Conservation (phyloP, 2,888 invertebrate genomes). For the Ariolimax columbianus region DNA sequence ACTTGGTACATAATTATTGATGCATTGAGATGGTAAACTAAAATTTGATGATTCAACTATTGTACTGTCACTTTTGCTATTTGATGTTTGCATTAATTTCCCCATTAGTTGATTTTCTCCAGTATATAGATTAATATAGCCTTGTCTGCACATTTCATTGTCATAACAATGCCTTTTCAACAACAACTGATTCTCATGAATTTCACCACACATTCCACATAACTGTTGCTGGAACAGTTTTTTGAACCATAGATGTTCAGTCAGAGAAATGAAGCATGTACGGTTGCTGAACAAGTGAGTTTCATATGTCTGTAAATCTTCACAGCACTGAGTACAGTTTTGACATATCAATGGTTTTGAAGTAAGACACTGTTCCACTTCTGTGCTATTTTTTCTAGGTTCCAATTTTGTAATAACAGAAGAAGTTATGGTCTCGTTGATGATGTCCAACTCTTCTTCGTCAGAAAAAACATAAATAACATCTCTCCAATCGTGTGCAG, state of each 20-base stretch:
- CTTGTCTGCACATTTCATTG: background rate
- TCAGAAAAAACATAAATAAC: background rate
- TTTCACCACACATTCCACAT: background rate
- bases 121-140: background rate
- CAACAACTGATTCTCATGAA: background rate
- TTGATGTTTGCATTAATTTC: background rate
- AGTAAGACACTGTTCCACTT: background rate
- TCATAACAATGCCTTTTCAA: background rate
- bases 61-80: background rate
- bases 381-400: background rate
- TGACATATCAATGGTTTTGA: background rate
- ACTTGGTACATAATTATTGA: too few relatives aligned
- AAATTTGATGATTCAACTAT: background rate
- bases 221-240: background rate
- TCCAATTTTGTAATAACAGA: background rate
- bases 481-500: too few relatives aligned
- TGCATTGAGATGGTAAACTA: background rate
- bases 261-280: background rate
- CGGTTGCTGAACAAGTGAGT: background rate
- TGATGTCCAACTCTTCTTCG: background rate
- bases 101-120: background rate
- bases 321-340: background rate
- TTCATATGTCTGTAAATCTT: background rate
- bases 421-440: background rate
- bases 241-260: background rate